phyloP scores from a whole-genome alignment of 2,113 vertebrate genomes.

The Edolisoma coerulescens region DNA sequence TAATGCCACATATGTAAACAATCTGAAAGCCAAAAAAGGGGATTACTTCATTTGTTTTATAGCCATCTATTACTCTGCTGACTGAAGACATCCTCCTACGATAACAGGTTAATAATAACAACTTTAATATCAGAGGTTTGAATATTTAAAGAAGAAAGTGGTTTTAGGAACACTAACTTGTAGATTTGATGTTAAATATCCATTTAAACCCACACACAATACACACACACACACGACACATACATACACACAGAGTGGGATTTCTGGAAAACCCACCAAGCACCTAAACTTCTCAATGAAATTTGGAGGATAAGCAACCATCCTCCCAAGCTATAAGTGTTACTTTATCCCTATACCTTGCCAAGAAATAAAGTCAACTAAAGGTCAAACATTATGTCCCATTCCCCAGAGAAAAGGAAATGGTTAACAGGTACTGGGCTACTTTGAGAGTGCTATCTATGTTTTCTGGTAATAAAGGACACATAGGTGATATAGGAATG shows the following conservation, averaged over 20 bases:
- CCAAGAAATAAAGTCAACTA: not conserved
- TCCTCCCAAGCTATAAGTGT: not conserved
- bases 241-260: rapidly evolving
- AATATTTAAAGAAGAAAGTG: not conserved
- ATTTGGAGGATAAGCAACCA: not conserved
- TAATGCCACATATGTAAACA: not conserved
- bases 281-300: not conserved
- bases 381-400: not conserved
- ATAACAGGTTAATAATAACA: not conserved
- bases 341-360: not conserved
- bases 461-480: not conserved
- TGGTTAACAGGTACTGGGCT: not conserved
- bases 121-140: not conserved
- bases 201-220: not conserved
- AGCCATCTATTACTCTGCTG: not conserved
- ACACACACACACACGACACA: not conserved
- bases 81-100: not conserved
- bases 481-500: not conserved
- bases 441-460: not conserved
- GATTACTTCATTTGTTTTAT: not conserved
- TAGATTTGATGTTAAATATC: not conserved
- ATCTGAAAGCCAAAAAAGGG: not conserved
- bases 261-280: not conserved
- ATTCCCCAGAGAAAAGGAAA: not conserved
- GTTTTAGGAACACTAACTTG: not conserved